Percentiles rank a stretch among this genome's conserved stretches.
Evolutionary conservation across 2,888 invertebrate genomes (phyloP).

Genomic region (Pollenia angustigena): DNA sequence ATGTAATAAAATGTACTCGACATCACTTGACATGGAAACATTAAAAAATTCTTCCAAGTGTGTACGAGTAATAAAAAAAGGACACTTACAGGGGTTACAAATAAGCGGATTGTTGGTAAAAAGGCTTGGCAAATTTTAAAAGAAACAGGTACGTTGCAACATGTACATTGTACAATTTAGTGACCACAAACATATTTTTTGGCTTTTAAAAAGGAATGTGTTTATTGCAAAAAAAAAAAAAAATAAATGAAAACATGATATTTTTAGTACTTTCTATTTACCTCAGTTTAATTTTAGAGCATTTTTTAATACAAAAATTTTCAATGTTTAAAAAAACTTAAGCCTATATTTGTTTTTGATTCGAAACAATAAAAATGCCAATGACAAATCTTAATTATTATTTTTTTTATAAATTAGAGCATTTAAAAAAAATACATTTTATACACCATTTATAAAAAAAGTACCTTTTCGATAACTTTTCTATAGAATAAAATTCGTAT

Average conservation of each 20-base stretch:
- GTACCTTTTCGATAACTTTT: no score
- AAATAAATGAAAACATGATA: no score
- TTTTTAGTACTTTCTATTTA: background rate
- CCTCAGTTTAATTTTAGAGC: background rate
- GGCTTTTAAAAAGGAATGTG: background rate
- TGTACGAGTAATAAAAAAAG: conserved; percentile 4
- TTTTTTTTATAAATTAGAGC: no score
- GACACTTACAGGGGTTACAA: background rate
- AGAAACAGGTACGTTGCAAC: conserved; percentile 5
- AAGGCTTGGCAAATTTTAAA: background rate
- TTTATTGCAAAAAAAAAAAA: background rate
- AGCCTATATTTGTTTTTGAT: no score
- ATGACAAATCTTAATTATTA: no score
- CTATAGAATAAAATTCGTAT: no score
- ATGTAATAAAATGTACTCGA: conserved; percentile 53
- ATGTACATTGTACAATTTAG: background rate
- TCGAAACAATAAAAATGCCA: no score
- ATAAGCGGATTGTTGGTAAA: background rate
- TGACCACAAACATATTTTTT: conserved; percentile 16
- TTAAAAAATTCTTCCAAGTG: conserved; percentile 25
- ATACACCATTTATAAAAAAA: no score
- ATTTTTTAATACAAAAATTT: no score
- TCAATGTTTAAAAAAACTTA: no score
- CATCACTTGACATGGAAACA: conserved; percentile 49
- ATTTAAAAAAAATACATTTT: no score